A percentile compares a stretch with the other conserved stretches of the same genome.
These are phyloP conservation scores for Eurytoma californica DNA, from an alignment of 2,888 invertebrate species.

Conservation along the genomic window DNA sequence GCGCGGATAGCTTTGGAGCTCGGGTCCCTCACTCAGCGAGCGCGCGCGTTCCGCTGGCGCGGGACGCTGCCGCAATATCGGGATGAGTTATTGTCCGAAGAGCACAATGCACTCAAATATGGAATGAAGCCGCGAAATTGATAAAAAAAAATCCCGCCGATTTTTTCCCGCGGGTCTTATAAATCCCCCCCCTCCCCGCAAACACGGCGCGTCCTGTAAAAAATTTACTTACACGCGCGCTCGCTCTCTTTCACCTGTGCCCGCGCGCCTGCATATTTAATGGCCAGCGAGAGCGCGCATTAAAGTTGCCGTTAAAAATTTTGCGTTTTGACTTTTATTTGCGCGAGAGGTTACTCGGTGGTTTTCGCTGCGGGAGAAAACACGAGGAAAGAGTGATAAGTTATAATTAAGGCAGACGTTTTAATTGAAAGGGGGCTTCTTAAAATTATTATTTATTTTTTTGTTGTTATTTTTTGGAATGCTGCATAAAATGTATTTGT, in stretches of 20 bases:
- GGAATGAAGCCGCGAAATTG: constrained; percentile 68
- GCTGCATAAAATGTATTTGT: no score
- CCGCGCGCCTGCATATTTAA: constrained; percentile 25
- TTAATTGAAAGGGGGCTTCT: no score
- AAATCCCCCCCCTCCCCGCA: constrained; percentile 52
- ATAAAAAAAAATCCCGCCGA: constrained; percentile 63
- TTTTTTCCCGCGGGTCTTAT: constrained; percentile 61
- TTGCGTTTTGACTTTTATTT: constrained; percentile 27
- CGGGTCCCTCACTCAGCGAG: not conserved
- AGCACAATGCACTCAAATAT: constrained; percentile 70
- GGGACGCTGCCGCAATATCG: constrained; percentile 65
- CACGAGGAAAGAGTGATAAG: constrained; percentile 7
- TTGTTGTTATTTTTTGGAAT: no score
- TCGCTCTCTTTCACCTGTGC: not conserved
- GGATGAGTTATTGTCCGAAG: constrained; percentile 70
- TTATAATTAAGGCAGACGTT: constrained; percentile 1
- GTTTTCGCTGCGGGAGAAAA: constrained; percentile 4
- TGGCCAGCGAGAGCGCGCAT: constrained; percentile 1
- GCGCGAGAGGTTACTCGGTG: constrained; percentile 6
- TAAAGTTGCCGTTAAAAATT: constrained; percentile 37
- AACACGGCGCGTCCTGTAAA: constrained; percentile 33
- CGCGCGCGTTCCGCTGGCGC: constrained; percentile 17
- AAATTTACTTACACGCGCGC: constrained; percentile 48
- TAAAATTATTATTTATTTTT: no score
- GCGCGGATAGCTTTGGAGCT: constrained; percentile 49